A percentile compares a stretch with the other conserved stretches of the same genome.
These are phyloP conservation scores for Clanis bilineata DNA, from an alignment of 2,888 invertebrate genomes.

Conservation along the genomic window DNA sequence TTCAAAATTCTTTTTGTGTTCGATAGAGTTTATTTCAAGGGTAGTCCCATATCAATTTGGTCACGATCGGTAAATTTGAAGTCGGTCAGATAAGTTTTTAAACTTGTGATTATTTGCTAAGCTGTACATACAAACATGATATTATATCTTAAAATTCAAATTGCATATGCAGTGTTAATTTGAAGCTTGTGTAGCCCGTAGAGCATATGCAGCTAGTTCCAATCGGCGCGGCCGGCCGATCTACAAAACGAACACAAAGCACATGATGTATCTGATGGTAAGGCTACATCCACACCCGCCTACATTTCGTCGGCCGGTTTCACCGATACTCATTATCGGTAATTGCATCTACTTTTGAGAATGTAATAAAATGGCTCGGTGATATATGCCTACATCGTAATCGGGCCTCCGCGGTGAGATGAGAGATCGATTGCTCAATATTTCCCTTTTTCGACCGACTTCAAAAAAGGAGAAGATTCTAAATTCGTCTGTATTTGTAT, in stretches of 20 bases:
- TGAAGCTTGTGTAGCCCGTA: neutral
- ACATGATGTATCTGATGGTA: slow-evolving; percentile 14
- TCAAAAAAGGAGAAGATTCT: no score
- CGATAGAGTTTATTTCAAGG: no score
- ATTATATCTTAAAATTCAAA: neutral
- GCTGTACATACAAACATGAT: no score
- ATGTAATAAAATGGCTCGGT: slow-evolving; percentile 9
- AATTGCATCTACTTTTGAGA: slow-evolving; percentile 57
- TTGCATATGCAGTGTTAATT: neutral
- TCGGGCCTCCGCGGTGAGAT: neutral
- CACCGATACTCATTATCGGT: slow-evolving; percentile 47
- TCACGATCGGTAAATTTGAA: no score
- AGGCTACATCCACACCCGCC: slow-evolving; percentile 41
- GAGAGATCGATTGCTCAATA: neutral
- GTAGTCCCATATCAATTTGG: no score
- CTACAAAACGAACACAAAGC: slow-evolving; percentile 29
- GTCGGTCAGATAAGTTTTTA: no score
- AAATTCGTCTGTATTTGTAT: no score
- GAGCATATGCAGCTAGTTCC: slow-evolving; percentile 29
- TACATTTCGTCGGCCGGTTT: slow-evolving; percentile 51
- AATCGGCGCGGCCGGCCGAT: slow-evolving; percentile 31
- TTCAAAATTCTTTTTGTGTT: no score
- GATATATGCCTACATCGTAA: slow-evolving; percentile 14
- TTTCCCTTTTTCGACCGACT: no score
- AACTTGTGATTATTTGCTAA: no score